These are phyloP conservation scores for Tautogolabrus adspersus DNA, from an alignment of 2,113 vertebrate genomes.

Conservation along the genomic window DNA sequence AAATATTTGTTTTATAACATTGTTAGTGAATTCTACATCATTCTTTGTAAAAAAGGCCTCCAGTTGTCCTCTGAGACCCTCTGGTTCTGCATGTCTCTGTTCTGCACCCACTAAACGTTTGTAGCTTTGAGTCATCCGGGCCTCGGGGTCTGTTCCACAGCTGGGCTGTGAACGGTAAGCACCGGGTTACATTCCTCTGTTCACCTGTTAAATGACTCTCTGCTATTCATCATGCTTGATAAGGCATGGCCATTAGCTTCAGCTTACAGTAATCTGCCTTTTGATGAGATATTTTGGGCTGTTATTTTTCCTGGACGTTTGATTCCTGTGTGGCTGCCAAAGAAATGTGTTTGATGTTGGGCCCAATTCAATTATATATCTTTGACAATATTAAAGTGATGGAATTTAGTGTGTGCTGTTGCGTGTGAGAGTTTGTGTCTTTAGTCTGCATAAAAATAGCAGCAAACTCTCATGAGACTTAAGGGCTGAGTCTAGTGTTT, in stretches of 20 bases:
- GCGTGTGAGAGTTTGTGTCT: constrained; percentile 37
- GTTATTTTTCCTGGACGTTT: constrained; percentile 60
- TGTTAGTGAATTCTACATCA: neutral
- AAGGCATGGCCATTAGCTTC: constrained; percentile 60
- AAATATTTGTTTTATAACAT: too few species aligned
- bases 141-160: constrained; percentile 53
- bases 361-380: constrained; percentile 57
- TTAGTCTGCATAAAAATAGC: constrained; percentile 26
- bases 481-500: neutral
- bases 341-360: constrained; percentile 63
- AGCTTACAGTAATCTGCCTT: constrained; percentile 72
- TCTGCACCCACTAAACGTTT: constrained; percentile 27
- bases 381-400: constrained; percentile 39
- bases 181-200: constrained; percentile 51
- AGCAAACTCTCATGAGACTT: constrained; percentile 7
- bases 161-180: constrained; percentile 58
- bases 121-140: constrained; percentile 53
- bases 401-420: constrained; percentile 49
- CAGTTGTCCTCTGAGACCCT: constrained; percentile 15
- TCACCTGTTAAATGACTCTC: constrained; percentile 72
- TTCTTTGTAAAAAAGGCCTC: neutral
- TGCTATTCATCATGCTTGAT: constrained; percentile 63
- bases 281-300: constrained; percentile 72
- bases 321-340: constrained; percentile 70
- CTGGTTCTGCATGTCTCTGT: neutral